phyloP scores from a whole-genome alignment of 1,140 invertebrate genomes.

The Mamestra configurata region DNA sequence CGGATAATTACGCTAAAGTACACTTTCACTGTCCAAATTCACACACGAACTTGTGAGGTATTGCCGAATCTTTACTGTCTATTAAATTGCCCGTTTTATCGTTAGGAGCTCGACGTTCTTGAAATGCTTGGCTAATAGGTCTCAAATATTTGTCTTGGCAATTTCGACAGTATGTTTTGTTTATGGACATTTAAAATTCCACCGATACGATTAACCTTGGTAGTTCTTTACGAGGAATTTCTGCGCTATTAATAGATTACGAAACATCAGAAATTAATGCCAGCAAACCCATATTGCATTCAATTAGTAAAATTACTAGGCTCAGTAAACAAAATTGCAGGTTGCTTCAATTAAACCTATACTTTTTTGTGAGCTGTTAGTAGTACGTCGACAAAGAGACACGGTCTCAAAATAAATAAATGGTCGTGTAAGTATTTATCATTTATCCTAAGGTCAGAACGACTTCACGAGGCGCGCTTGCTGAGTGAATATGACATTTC shows the following conservation, averaged over 20 bases:
- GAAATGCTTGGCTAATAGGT: neutral
- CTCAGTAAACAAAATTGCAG: neutral
- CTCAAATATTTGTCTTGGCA: neutral
- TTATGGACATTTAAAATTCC: conserved; percentile 18
- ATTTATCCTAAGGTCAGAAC: conserved; percentile 53
- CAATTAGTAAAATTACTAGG: conserved; percentile 26
- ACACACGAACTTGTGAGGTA: conserved; percentile 45
- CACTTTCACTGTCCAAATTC: conserved; percentile 52
- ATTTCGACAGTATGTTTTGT: neutral
- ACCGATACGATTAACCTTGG: neutral
- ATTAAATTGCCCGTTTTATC: conserved; percentile 24
- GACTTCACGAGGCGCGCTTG: conserved; percentile 52
- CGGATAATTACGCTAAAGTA: conserved; percentile 46
- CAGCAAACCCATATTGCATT: conserved; percentile 1
- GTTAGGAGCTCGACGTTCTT: neutral
- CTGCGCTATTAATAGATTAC: neutral
- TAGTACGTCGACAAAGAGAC: conserved; percentile 2
- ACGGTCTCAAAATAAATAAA: conserved; percentile 43
- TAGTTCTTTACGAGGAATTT: neutral
- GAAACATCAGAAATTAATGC: conserved; percentile 6
- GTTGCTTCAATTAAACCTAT: conserved; percentile 21
- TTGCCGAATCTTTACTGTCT: conserved; percentile 43
- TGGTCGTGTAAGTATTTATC: conserved; percentile 28
- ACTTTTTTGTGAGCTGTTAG: neutral
- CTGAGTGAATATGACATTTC: conserved; percentile 83